These are phyloP conservation scores for Mustela nigripes DNA, from an alignment of 2,113 vertebrate genomes.

Conservation along the genomic window DNA sequence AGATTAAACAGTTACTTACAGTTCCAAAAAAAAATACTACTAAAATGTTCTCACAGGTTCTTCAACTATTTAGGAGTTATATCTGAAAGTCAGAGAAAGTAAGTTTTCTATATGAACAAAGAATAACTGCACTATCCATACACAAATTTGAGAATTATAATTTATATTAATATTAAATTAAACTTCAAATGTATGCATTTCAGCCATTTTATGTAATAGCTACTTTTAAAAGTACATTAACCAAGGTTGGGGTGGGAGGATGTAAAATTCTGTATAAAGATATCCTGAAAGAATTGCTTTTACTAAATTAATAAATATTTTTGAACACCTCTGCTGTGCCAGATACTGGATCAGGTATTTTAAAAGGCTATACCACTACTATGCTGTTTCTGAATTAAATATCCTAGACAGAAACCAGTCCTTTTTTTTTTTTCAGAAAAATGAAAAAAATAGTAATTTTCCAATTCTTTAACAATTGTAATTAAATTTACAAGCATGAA, in stretches of 20 bases:
- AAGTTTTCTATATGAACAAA: slow-evolving; percentile 70
- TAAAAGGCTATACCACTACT: background rate
- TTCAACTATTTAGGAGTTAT: slow-evolving; percentile 74
- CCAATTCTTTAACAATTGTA: slow-evolving; percentile 5
- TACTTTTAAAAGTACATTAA: slow-evolving; percentile 29
- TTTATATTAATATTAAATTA: slow-evolving; percentile 65
- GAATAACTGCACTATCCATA: slow-evolving; percentile 56
- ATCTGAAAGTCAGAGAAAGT: slow-evolving; percentile 73
- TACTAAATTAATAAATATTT: slow-evolving; percentile 60
- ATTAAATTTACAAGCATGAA: slow-evolving; percentile 62
- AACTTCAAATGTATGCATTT: slow-evolving; percentile 62
- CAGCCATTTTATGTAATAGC: slow-evolving; percentile 56
- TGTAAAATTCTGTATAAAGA: background rate
- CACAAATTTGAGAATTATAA: slow-evolving; percentile 80
- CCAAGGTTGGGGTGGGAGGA: background rate
- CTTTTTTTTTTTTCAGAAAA: background rate
- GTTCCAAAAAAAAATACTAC: slow-evolving; percentile 66
- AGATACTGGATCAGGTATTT: background rate
- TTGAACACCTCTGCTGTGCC: background rate
- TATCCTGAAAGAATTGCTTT: slow-evolving; percentile 53
- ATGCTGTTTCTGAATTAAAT: slow-evolving; percentile 20
- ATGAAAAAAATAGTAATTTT: slow-evolving; percentile 47
- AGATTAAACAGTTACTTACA: slow-evolving; percentile 74
- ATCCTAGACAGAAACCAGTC: slow-evolving; percentile 14
- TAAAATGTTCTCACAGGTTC: slow-evolving; percentile 68